These are phyloP conservation scores for Euphydryas editha DNA, from an alignment of 2,888 invertebrate genomes.

Conservation along the genomic window DNA sequence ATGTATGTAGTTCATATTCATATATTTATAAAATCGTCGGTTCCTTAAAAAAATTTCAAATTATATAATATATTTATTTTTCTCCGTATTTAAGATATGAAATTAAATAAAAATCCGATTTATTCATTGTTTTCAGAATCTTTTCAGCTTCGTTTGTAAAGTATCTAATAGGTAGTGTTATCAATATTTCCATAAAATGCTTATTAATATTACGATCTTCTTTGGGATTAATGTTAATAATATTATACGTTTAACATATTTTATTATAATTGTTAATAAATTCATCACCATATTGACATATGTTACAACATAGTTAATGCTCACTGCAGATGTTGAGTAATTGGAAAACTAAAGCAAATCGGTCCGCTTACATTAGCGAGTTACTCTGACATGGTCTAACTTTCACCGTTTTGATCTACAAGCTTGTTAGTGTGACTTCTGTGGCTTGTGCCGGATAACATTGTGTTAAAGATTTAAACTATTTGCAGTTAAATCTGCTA, in stretches of 20 bases:
- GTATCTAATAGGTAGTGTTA: conserved; percentile 1
- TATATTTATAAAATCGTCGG: conserved; percentile 44
- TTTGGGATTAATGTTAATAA: no score
- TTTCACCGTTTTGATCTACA: conserved; percentile 25
- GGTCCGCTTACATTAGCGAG: conserved; percentile 12
- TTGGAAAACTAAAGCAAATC: conserved; percentile 13
- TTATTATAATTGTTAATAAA: not conserved
- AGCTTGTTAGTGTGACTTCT: conserved; percentile 10
- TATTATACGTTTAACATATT: no score
- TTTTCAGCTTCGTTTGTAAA: not conserved
- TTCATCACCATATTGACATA: not conserved
- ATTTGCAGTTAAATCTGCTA: conserved; percentile 45
- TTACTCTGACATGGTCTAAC: conserved; percentile 5
- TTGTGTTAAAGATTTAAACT: conserved; percentile 70
- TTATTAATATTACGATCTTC: conserved; percentile 3
- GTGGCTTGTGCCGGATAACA: conserved; percentile 62
- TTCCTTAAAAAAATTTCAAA: conserved; percentile 5
- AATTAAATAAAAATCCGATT: conserved; percentile 1
- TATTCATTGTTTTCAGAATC: conserved; percentile 4
- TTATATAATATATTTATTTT: not conserved
- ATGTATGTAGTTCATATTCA: conserved; percentile 67
- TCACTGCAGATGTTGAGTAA: conserved; percentile 9
- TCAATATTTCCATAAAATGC: not conserved
- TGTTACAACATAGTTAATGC: not conserved
- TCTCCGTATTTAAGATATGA: not conserved